phyloP scores from a whole-genome alignment of 2,113 vertebrate genomes.

The Lipotes vexillifer region DNA sequence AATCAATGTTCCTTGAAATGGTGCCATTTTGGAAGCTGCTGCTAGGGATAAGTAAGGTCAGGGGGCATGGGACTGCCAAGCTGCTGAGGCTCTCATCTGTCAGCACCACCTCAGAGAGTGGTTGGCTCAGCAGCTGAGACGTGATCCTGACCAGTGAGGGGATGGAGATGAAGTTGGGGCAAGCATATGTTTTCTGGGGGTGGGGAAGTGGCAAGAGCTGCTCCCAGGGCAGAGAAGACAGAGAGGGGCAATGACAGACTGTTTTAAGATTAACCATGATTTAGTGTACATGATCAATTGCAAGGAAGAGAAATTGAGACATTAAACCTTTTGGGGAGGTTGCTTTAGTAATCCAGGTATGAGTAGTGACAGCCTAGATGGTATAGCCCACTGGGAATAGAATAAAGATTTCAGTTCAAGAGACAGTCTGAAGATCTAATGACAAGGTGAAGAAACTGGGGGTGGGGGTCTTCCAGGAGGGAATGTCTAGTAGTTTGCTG shows the following conservation, averaged over 20 bases:
- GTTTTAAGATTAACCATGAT: background rate
- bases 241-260: background rate
- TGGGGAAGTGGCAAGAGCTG: background rate
- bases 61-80: background rate
- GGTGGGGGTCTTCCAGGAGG: background rate
- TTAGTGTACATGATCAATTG: background rate
- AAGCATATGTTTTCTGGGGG: background rate
- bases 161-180: background rate
- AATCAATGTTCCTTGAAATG: constrained; percentile 60
- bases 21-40: constrained; percentile 59
- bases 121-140: constrained; percentile 39
- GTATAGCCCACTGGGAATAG: background rate
- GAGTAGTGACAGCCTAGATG: background rate
- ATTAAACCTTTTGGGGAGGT: background rate
- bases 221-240: background rate
- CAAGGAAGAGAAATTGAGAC: background rate
- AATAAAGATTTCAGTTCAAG: background rate
- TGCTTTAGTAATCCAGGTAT: background rate
- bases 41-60: background rate
- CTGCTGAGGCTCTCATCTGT: background rate
- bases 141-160: constrained; percentile 53
- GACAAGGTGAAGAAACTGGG: background rate
- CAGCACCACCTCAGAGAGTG: constrained; percentile 16
- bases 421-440: background rate
- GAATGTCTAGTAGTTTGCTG: background rate